phyloP scores from a whole-genome alignment of 2,888 invertebrate species.

The Caenorhabditis becei region DNA sequence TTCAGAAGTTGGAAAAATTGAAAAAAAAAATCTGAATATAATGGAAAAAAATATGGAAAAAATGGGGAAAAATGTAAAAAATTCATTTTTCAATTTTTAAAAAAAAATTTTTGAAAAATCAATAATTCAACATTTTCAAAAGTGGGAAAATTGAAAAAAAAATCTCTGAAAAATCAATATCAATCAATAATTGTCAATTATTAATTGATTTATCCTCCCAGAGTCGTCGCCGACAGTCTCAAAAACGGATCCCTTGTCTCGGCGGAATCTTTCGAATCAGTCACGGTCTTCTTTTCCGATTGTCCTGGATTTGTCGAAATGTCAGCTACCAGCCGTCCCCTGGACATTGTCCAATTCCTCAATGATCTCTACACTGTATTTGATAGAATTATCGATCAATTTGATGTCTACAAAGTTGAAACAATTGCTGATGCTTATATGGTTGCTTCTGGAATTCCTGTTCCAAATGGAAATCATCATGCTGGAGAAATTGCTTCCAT shows the following conservation, averaged over 20 bases:
- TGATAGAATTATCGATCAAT: slow-evolving; percentile 68
- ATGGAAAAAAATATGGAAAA: no score
- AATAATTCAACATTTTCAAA: no score
- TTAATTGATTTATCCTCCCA: no score
- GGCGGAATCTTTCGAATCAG: slow-evolving; percentile 65
- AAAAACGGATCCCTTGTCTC: slow-evolving; percentile 64
- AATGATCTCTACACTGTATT: slow-evolving; percentile 73
- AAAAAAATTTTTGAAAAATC: no score
- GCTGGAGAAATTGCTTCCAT: slow-evolving; percentile 76
- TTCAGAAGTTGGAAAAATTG: no score
- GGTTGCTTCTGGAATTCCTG: slow-evolving; percentile 71
- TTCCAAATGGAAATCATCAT: slow-evolving; percentile 69
- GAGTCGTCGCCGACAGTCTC: slow-evolving; percentile 67
- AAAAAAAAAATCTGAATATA: no score
- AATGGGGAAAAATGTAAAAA: no score
- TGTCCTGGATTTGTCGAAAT: slow-evolving; percentile 70
- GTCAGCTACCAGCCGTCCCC: slow-evolving; percentile 59
- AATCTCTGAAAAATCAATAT: no score
- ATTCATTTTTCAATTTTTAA: no score
- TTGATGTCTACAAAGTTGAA: slow-evolving; percentile 76
- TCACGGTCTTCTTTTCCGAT: slow-evolving; percentile 72
- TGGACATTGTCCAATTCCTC: slow-evolving; percentile 71
- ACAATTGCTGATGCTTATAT: slow-evolving; percentile 73
- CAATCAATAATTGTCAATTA: no score
- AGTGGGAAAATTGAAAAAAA: no score